A percentile compares a stretch with the other conserved stretches of the same genome.
phyloP scores from a whole-genome alignment of 2,888 invertebrate genomes.

The Coelinius sp. region DNA sequence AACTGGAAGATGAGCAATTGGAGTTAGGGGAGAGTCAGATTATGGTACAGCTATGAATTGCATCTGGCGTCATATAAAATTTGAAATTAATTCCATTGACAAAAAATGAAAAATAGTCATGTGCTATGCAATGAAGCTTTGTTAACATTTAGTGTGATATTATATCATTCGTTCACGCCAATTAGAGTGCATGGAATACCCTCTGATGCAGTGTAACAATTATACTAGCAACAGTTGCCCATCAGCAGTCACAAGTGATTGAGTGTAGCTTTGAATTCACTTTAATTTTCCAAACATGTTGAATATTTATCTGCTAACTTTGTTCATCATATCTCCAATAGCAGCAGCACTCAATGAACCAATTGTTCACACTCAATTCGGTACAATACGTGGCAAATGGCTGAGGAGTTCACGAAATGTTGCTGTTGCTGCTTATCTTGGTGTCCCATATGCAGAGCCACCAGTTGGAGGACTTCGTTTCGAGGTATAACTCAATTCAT shows the following conservation, averaged over 20 bases:
- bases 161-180: slow-evolving; percentile 9
- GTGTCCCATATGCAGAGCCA: slow-evolving; percentile 63
- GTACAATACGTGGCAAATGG: slow-evolving; percentile 56
- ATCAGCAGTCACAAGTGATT: slow-evolving; percentile 1
- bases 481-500: slow-evolving; percentile 51
- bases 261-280: neutral
- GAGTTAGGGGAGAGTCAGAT: neutral
- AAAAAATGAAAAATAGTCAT: neutral
- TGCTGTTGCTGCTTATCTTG: slow-evolving; percentile 57
- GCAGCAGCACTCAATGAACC: slow-evolving; percentile 39
- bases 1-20: neutral
- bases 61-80: too few relatives aligned
- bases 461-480: slow-evolving; percentile 60
- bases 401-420: slow-evolving; percentile 45
- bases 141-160: neutral
- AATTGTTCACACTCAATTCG: slow-evolving; percentile 53
- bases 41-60: neutral
- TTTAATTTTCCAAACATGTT: slow-evolving; percentile 34
- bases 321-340: slow-evolving; percentile 25
- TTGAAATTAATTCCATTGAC: neutral
- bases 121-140: neutral
- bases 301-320: slow-evolving; percentile 31
- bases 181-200: neutral
- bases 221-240: slow-evolving; percentile 8
- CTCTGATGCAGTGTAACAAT: neutral